A percentile compares a stretch with the other conserved stretches of the same genome.
Evolutionary conservation across 1,140 invertebrate species (phyloP).

Genomic region (Phortica variegata): DNA sequence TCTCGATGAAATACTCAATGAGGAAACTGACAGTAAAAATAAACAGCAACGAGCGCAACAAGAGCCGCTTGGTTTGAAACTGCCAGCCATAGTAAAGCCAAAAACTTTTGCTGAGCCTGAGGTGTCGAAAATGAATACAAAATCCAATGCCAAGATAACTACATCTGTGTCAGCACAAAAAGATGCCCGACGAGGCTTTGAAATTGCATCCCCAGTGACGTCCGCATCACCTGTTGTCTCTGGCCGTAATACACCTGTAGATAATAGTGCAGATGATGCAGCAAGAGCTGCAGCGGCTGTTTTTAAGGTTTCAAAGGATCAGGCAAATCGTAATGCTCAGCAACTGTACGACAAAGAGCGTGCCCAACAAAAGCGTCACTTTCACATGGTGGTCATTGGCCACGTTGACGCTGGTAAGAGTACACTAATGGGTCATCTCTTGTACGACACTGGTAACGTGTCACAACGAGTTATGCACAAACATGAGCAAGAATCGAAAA

Average conservation of each 20-base stretch:
- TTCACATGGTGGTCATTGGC: conserved; percentile 95
- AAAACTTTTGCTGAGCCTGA: background rate
- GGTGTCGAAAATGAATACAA: too few species aligned
- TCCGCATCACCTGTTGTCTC: conserved; percentile 62
- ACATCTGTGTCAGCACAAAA: conserved; percentile 17
- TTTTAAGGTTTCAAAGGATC: conserved; percentile 51
- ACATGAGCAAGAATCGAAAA: conserved; percentile 97
- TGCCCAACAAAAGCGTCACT: conserved; percentile 74
- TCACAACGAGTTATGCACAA: conserved; percentile 92
- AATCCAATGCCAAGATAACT: conserved; percentile 23
- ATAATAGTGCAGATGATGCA: conserved; percentile 21
- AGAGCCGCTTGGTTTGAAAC: conserved; percentile 15
- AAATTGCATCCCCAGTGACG: conserved; percentile 46
- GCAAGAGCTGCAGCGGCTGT: conserved; percentile 7
- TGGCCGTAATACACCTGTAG: conserved; percentile 60
- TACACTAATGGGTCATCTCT: conserved; percentile 92
- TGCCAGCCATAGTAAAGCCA: conserved; percentile 9
- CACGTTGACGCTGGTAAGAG: conserved; percentile 99
- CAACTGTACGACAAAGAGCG: conserved; percentile 73
- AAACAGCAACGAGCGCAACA: conserved; percentile 11
- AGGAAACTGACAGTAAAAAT: conserved; percentile 34
- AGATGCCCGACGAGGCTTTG: conserved; percentile 58
- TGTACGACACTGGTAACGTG: conserved; percentile 88
- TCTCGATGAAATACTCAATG: conserved; percentile 71
- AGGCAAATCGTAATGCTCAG: conserved; percentile 38